phyloP scores from a whole-genome alignment of 2,113 vertebrate species.

The Pampusana beccarii region DNA sequence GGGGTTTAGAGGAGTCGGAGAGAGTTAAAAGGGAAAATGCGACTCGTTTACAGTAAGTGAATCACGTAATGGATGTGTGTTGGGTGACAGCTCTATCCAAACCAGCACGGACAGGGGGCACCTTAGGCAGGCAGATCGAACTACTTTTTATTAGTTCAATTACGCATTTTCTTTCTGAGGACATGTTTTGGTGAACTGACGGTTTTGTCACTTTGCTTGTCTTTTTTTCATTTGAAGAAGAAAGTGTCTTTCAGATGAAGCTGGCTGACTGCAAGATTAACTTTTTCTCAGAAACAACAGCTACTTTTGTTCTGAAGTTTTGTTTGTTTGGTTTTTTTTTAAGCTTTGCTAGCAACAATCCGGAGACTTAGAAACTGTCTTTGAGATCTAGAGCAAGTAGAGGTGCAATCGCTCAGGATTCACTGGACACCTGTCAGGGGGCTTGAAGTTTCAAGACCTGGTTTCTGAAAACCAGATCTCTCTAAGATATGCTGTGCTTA shows the following conservation, averaged over 20 bases:
- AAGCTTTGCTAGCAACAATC: not conserved
- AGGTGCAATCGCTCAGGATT: not conserved
- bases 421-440: not conserved
- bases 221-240: not conserved
- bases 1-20: conserved; percentile 26
- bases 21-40: conserved; percentile 64
- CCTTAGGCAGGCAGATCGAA: not conserved
- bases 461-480: not conserved
- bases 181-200: not conserved
- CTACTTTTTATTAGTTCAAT: not conserved
- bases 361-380: not conserved
- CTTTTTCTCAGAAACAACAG: not conserved
- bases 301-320: not conserved
- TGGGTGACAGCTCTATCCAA: not conserved
- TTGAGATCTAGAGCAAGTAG: not conserved
- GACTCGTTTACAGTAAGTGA: conserved; percentile 42
- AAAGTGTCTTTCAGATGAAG: not conserved
- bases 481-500: not conserved
- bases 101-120: not conserved
- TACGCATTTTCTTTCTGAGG: not conserved
- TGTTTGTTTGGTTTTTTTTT: not conserved
- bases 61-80: not conserved
- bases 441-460: not conserved
- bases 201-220: not conserved
- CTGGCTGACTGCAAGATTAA: not conserved